Base-by-base conservation (phyloP, 1,140 invertebrate genomes). In the Myzus persicae region DNA sequence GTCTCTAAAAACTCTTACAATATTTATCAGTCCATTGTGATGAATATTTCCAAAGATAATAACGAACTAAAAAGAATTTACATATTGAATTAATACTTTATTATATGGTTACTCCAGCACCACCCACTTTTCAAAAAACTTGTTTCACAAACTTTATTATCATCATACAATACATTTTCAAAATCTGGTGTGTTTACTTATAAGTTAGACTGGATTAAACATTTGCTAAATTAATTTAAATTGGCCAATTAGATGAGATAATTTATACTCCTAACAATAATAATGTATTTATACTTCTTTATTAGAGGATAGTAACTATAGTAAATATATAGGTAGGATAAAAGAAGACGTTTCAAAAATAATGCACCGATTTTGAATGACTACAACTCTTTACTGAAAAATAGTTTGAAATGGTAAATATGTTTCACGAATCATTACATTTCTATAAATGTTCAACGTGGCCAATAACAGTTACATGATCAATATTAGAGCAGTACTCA, bases 11-110 rank as follows among this genome's bases (percentile, higher is more conserved):
- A 89, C 46, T 89, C n/a, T 40, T 89, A 38, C 20, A 89, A 89
- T 89, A 54, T 89, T 89, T 89, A 89, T 54, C 88, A 89, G 51
- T 40, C 46, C n/a, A 11, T 38, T 38, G 88, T 89, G 88, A 89
- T 40, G 88, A 40, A 89, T 40, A 89, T 89, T 88, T 2, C 22
- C 46, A 18, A 51, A 51, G n/a, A 89, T 51, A 54, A 54, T 51
- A 54, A 51, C 4, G 36, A 48, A 89, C 88, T 36, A 36, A 36
- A 89, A 22, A 51, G 24, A 89, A 51, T 89, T 89, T 89, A 38
- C 44, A 36, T 89, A 89, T 51, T 24, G n/a, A 51, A 51, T 89
- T 89, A 48, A 89, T 89, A 51, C n/a, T 89, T 51, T 51, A 51
- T 89, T 38, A 51, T 51, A 24, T 48, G 18, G 7, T 38, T 89